phyloP scores from a whole-genome alignment of 1,140 invertebrate genomes.

The Cylas formicarius region DNA sequence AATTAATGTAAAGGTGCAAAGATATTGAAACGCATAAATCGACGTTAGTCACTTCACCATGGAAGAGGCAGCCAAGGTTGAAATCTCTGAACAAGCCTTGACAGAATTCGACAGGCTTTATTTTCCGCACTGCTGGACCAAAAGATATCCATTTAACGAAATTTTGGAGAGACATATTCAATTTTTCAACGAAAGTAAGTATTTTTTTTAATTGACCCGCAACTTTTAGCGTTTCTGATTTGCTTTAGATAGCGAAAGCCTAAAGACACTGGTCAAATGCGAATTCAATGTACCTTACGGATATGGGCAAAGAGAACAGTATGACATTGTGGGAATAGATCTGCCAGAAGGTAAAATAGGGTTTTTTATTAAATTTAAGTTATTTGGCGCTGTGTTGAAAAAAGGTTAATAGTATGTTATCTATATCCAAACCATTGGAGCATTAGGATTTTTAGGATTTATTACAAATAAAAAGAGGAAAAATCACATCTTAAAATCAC shows the following conservation, averaged over 20 bases:
- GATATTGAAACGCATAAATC: too few species aligned
- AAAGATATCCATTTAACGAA: conserved; percentile 7
- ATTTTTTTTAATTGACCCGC: neutral
- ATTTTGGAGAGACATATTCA: conserved; percentile 1
- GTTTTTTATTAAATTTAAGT: neutral
- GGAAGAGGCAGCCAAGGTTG: too few species aligned
- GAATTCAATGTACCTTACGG: conserved; percentile 15
- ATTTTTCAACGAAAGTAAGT: conserved; percentile 9
- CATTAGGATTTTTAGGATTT: too few species aligned
- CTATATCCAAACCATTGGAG: neutral
- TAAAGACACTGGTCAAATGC: conserved; percentile 4
- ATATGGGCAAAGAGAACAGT: conserved; percentile 4
- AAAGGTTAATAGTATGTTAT: neutral
- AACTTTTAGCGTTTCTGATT: neutral
- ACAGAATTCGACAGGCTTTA: conserved; percentile 11
- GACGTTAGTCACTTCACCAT: too few species aligned
- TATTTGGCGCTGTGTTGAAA: neutral
- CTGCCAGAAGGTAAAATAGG: conserved; percentile 8
- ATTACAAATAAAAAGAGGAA: too few species aligned
- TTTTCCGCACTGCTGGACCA: conserved; percentile 14
- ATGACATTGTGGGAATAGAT: conserved; percentile 14
- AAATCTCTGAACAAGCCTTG: neutral
- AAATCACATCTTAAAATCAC: too few species aligned
- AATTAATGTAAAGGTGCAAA: too few species aligned
- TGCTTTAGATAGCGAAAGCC: conserved; percentile 2